Evolutionary conservation across 2,888 invertebrate genomes (phyloP), one percentile per base, ranked within the genome.

Genomic region (Agrypnus murinus): DNA sequence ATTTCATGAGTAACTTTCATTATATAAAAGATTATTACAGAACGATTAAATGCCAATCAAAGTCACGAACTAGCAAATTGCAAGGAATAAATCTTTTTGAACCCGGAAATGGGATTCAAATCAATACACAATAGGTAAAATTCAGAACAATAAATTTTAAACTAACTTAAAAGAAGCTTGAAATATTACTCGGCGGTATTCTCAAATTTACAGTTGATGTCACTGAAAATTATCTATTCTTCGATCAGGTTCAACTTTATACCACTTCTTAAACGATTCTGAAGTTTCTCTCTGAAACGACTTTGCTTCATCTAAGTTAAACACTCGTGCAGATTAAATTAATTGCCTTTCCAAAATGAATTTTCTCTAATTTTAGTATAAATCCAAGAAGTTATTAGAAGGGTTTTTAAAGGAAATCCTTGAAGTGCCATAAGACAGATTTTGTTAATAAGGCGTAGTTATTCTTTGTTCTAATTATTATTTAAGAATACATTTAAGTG

Each of bases 161-260:
- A 12, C 3, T 10, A 40, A 50, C 9, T 12, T 31, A 15, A n/a
- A 25, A 25, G 50, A 1, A 19, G 50, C n/a, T 50, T 50, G 50
- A 31, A 45, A 12, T 50, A 25, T 50, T 7, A 50, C 50, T 9
- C 2, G 9, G 40, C 3, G n/a, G 12, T 40, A 40, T 40, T 12
- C 25, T 25, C 40, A 40, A 40, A 40, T 40, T 40, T 40, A 40
- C 40, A 40, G 40, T 40, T 4, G 40, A 40, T 40, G 40, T 40
- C 40, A 12, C 40, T 12, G 10, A 40, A 40, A 40, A 40, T 40
- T 40, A 40, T 40, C 12, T n/a, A n/a, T 12, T 2, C n/a, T 12
- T 12, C 40, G 40, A 40, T 40, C 40, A 2, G 7, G 10, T 40
- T 40, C 2, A 40, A 40, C 40, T 40, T 40, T 40, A 2, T 40